A percentile compares a stretch with the other conserved stretches of the same genome.
These are phyloP conservation scores for Nesidiocoris tenuis DNA, from an alignment of 2,888 invertebrate genomes.

Conservation along the genomic window DNA sequence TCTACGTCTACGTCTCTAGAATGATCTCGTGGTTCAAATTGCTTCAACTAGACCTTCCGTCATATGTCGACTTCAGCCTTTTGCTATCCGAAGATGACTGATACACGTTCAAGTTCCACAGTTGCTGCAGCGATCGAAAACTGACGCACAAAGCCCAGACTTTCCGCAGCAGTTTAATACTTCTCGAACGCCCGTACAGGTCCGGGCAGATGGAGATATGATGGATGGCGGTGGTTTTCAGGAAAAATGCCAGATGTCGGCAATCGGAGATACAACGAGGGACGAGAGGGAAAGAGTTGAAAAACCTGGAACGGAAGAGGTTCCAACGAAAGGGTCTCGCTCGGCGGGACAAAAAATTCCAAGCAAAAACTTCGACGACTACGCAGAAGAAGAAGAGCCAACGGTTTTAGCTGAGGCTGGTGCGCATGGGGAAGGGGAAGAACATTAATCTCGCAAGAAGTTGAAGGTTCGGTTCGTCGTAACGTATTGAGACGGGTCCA, in stretches of 20 bases:
- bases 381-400: background rate
- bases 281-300: background rate
- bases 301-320: background rate
- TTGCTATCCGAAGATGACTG: too few relatives aligned
- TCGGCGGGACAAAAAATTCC: background rate
- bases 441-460: constrained; percentile 25
- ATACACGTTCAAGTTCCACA: too few relatives aligned
- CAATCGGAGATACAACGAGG: background rate
- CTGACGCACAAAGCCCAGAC: background rate
- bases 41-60: too few relatives aligned
- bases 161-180: background rate
- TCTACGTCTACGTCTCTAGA: too few relatives aligned
- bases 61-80: too few relatives aligned
- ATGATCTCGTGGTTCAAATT: too few relatives aligned
- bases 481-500: constrained; percentile 25
- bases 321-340: background rate
- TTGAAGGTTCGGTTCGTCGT: constrained; percentile 28
- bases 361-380: background rate
- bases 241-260: background rate
- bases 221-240: background rate
- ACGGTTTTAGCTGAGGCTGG: background rate
- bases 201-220: background rate
- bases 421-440: background rate
- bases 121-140: too few relatives aligned
- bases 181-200: background rate